Base-by-base conservation (phyloP, 2,113 vertebrate genomes). In the Tetraodon nigroviridis region DNA sequence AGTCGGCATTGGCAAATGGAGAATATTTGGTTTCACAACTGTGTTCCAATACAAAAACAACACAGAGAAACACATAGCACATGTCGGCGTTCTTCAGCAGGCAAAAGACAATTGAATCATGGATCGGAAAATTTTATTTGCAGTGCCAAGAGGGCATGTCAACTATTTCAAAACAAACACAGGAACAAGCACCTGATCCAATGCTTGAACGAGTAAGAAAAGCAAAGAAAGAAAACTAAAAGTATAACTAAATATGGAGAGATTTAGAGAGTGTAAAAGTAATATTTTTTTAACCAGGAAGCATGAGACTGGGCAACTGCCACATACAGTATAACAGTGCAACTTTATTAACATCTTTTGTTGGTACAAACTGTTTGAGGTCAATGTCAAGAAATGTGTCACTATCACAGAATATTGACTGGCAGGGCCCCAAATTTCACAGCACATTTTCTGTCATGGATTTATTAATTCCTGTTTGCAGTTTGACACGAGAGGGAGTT, bases 401-500 rank as follows among this genome's bases (percentile, higher is more conserved):
- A 53, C 13, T 19, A 18, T 64, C 18, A 51, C 5, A 62, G 40
- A 48, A 60, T 40, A 49, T 63, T 59, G 51, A 44, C 16, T 0
- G 50, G 62, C 54, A 49, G 37, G 10, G 37, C 11, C 48, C 52
- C 22, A 17, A 44, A 71, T 62, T 61, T 64, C 60, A 58, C 46
- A 64, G 15, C 59, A 51, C 58, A 67, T 67, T 59, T 65, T 46
- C 37, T 12, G 13, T 45, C 53, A 61, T 47, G 44, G 61, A 61
- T 69, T 51, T 48, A 21, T 75, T 73, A 64, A 80, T 66, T 52
- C 24, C 24, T 27, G 24, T 27, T 27, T 6, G 48, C 20, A 5
- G n/a, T 11, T 17, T 44, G 27, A 37, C 54, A 22, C 56, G 27
- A 47, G 51, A 68, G 53, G n/a, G 40, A 19, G 56, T 68, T 46